These are phyloP conservation scores for Anastatus disparis DNA, from an alignment of 1,140 invertebrate genomes.

Conservation along the genomic window DNA sequence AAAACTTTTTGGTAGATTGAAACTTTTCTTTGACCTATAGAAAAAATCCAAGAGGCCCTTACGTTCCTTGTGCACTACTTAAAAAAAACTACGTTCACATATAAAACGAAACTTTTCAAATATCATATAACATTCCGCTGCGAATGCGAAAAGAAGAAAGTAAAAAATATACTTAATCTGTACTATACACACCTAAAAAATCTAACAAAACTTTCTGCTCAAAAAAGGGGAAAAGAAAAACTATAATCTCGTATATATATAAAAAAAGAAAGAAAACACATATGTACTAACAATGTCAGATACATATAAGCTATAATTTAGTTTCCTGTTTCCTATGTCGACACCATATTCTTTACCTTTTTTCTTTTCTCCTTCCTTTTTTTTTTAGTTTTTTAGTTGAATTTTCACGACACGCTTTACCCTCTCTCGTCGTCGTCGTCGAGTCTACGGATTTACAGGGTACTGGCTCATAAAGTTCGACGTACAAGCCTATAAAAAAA, in stretches of 20 bases:
- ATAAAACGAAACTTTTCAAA: slow-evolving; percentile 32
- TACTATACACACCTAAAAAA: too few relatives aligned
- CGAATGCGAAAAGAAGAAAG: not conserved
- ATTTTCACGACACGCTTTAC: too few relatives aligned
- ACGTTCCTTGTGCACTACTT: slow-evolving; percentile 1
- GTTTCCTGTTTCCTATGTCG: too few relatives aligned
- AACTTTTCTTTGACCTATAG: too few relatives aligned
- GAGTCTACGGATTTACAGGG: slow-evolving; percentile 20
- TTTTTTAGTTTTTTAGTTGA: too few relatives aligned
- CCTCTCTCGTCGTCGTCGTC: too few relatives aligned
- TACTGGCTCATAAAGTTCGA: slow-evolving; percentile 30
- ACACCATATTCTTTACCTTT: too few relatives aligned
- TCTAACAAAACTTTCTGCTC: too few relatives aligned
- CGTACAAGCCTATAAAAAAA: slow-evolving; percentile 19
- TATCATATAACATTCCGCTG: slow-evolving; percentile 17
- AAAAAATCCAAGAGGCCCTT: not conserved
- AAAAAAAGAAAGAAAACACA: not conserved
- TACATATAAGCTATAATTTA: slow-evolving; percentile 10
- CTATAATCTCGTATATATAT: too few relatives aligned
- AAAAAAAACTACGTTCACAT: slow-evolving; percentile 17
- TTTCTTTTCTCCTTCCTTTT: too few relatives aligned
- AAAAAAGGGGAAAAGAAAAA: too few relatives aligned
- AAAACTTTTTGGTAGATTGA: slow-evolving; percentile 21
- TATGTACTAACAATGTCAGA: slow-evolving; percentile 9
- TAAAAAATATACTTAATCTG: too few relatives aligned